A percentile compares a stretch with the other conserved stretches of the same genome.
Conservation (phyloP, 2,113 vertebrate species). For the Coryphaenoides rupestris region DNA sequence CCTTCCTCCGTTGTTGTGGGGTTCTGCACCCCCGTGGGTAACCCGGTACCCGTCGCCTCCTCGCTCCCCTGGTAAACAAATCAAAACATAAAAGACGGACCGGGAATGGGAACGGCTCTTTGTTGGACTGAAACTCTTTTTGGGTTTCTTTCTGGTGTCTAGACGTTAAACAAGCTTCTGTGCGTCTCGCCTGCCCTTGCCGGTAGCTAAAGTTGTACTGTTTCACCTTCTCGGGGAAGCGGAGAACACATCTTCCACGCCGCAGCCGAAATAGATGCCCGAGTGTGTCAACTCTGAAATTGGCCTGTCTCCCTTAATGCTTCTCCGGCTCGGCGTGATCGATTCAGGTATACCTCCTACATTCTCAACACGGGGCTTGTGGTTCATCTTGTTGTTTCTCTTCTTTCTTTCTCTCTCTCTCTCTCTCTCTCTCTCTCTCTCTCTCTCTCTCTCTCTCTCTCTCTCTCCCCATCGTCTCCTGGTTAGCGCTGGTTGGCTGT, state of each 20-base stretch:
- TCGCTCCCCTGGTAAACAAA: too few relatives aligned
- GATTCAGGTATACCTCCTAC: constrained; percentile 55
- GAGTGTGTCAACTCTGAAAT: constrained; percentile 54
- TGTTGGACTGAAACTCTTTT: too few relatives aligned
- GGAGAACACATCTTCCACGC: constrained; percentile 24
- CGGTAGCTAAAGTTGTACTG: not conserved
- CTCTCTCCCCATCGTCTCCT: constrained; percentile 13
- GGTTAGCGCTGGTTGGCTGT: constrained; percentile 31
- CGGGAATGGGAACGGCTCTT: too few relatives aligned
- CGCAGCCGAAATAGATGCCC: constrained; percentile 38
- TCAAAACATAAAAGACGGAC: too few relatives aligned
- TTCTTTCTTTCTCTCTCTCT: not conserved
- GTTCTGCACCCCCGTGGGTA: too few relatives aligned
- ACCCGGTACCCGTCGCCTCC: too few relatives aligned
- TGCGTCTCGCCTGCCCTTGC: constrained; percentile 6
- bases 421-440: constrained; percentile 5
- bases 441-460: not conserved
- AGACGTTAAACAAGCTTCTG: not conserved
- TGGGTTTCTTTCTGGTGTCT: not conserved
- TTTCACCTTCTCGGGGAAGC: constrained; percentile 12
- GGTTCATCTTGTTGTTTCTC: constrained; percentile 18
- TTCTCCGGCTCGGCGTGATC: constrained; percentile 40
- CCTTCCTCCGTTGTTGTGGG: too few relatives aligned
- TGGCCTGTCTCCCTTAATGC: constrained; percentile 52
- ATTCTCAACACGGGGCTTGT: constrained; percentile 41